Evolutionary conservation across 2,888 invertebrate genomes (phyloP).

Genomic region (Chironomus riparius): DNA sequence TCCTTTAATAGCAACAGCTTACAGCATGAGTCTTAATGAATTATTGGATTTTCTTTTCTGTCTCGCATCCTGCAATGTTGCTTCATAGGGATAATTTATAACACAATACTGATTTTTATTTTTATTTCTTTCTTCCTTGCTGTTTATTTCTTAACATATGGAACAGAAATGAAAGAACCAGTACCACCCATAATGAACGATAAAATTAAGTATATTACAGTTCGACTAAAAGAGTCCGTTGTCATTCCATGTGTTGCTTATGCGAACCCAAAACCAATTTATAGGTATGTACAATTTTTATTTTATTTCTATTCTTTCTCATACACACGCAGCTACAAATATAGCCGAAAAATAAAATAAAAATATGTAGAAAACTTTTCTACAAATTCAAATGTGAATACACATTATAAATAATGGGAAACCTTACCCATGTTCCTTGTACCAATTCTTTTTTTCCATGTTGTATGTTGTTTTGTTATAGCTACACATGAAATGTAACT

Average conservation of each 20-base stretch:
- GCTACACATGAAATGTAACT: no score
- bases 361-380: no score
- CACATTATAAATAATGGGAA: background rate
- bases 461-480: background rate
- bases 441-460: background rate
- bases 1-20: background rate
- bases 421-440: background rate
- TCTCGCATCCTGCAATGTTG: background rate
- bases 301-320: background rate
- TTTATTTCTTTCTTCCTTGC: slow-evolving; percentile 27
- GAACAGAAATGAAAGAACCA: slow-evolving; percentile 46
- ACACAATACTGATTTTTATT: background rate
- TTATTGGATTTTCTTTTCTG: background rate
- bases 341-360: no score
- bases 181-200: slow-evolving; percentile 52
- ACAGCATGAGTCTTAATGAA: background rate
- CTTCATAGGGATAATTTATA: slow-evolving; percentile 2
- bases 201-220: slow-evolving; percentile 43
- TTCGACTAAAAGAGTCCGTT: slow-evolving; percentile 46
- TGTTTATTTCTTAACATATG: slow-evolving; percentile 12
- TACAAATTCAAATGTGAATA: no score
- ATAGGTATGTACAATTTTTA: slow-evolving; percentile 46
- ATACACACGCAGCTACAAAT: no score
- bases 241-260: slow-evolving; percentile 54
- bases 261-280: slow-evolving; percentile 50